phyloP scores from a whole-genome alignment of 2,113 vertebrate genomes.

The Protomyctophum bolini region DNA sequence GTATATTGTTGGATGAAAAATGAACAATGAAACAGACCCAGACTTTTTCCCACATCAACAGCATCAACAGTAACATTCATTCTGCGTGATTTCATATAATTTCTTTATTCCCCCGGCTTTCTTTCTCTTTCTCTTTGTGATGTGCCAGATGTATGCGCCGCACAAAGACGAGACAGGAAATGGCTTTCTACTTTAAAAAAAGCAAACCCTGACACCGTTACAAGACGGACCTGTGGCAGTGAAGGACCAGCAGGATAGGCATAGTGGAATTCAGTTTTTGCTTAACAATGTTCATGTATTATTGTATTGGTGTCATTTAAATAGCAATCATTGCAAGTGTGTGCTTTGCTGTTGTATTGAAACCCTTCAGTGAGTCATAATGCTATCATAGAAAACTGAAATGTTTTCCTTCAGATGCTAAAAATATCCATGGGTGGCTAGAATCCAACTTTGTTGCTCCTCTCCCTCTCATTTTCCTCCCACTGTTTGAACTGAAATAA shows the following conservation, averaged over 20 bases:
- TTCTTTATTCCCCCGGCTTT: slow-evolving; percentile 65
- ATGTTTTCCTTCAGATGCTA: slow-evolving; percentile 40
- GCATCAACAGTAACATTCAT: slow-evolving; percentile 70
- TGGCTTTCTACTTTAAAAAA: slow-evolving; percentile 65
- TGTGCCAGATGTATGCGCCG: slow-evolving; percentile 68
- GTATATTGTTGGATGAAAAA: slow-evolving; percentile 48
- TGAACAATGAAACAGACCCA: slow-evolving; percentile 50
- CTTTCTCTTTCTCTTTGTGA: slow-evolving; percentile 47
- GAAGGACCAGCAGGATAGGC: slow-evolving; percentile 47
- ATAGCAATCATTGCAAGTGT: slow-evolving; percentile 28
- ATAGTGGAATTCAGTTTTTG: slow-evolving; percentile 29
- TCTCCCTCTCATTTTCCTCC: slow-evolving; percentile 47
- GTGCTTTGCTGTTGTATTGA: slow-evolving; percentile 4
- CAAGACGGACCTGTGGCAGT: slow-evolving; percentile 63
- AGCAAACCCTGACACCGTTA: slow-evolving; percentile 67
- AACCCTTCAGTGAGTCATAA: slow-evolving; percentile 19
- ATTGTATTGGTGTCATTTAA: slow-evolving; percentile 44
- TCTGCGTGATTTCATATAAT: slow-evolving; percentile 73
- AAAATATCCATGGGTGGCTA: slow-evolving; percentile 57
- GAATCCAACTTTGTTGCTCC: slow-evolving; percentile 55
- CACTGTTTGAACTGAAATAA: slow-evolving; percentile 67
- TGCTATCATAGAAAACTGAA: slow-evolving; percentile 20
- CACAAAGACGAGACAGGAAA: slow-evolving; percentile 68
- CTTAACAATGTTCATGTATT: slow-evolving; percentile 26
- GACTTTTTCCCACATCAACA: slow-evolving; percentile 69